phyloP scores from a whole-genome alignment of 2,113 vertebrate species.

The Pao palembangensis region DNA sequence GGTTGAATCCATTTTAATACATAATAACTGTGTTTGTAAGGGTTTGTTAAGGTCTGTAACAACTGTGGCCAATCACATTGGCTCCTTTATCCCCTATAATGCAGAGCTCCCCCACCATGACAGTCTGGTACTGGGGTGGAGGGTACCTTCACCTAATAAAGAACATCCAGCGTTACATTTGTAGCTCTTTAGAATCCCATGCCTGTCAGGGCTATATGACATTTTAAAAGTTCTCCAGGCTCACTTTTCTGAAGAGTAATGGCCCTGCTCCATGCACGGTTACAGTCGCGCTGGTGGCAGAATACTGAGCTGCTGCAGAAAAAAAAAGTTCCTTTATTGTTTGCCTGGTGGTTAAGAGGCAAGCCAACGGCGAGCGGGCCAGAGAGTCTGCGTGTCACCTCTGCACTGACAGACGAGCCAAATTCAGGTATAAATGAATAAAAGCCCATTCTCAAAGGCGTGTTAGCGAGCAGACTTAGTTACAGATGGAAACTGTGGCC shows the following conservation, averaged over 20 bases:
- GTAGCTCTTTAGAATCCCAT: not conserved
- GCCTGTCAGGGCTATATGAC: not conserved
- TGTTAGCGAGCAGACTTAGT: too few species aligned
- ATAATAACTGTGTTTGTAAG: constrained; percentile 12
- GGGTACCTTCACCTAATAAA: constrained; percentile 3
- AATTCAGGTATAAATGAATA: not conserved
- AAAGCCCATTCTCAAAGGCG: not conserved
- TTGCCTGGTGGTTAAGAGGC: too few species aligned
- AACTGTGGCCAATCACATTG: constrained; percentile 8
- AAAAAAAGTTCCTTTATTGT: too few species aligned
- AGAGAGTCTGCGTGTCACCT: too few species aligned
- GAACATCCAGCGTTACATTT: not conserved
- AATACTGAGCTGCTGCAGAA: too few species aligned
- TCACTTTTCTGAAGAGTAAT: too few species aligned
- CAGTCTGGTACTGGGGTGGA: constrained; percentile 6
- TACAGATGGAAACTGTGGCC: not conserved
- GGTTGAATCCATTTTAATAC: constrained; percentile 13
- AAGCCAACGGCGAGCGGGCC: too few species aligned
- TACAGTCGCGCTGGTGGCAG: too few species aligned
- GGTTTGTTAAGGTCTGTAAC: constrained; percentile 6
- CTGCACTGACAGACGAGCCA: too few species aligned
- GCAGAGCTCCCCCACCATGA: constrained; percentile 2
- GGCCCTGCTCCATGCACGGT: too few species aligned
- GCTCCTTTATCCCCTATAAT: constrained; percentile 12
- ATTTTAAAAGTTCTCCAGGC: too few species aligned